A percentile compares a stretch with the other conserved stretches of the same genome.
These are phyloP conservation scores for Phymorhynchus buccinoides DNA, from an alignment of 1,140 invertebrate species.

Conservation along the genomic window DNA sequence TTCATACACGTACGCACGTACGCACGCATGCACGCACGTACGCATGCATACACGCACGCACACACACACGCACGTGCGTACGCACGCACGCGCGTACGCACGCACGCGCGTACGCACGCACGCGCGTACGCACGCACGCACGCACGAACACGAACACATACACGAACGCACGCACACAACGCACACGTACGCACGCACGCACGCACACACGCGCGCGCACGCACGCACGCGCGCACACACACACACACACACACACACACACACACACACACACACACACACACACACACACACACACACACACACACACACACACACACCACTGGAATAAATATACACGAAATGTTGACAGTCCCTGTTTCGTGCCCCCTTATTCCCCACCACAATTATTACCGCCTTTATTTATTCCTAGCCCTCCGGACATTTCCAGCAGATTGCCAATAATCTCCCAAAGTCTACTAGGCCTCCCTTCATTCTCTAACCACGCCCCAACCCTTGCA, in stretches of 20 bases:
- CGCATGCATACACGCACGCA: constrained; percentile 15
- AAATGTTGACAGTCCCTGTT: too few species aligned
- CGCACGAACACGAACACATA: background rate
- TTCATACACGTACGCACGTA: background rate
- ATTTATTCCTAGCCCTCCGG: too few species aligned
- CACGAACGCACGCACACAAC: background rate
- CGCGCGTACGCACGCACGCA: background rate
- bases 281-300: background rate
- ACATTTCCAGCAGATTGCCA: too few species aligned
- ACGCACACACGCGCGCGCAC: background rate
- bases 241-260: background rate
- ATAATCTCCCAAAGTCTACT: too few species aligned
- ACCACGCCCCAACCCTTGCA: too few species aligned
- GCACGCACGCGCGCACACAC: background rate
- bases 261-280: background rate
- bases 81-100: background rate
- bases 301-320: background rate
- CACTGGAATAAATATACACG: too few species aligned
- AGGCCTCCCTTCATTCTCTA: too few species aligned
- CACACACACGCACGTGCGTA: background rate
- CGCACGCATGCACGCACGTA: background rate
- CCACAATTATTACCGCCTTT: too few species aligned
- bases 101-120: background rate
- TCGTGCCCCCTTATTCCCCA: too few species aligned
- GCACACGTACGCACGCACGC: background rate